Conservation (phyloP, 1,140 invertebrate species). For the Ostrea denselamellosa region DNA sequence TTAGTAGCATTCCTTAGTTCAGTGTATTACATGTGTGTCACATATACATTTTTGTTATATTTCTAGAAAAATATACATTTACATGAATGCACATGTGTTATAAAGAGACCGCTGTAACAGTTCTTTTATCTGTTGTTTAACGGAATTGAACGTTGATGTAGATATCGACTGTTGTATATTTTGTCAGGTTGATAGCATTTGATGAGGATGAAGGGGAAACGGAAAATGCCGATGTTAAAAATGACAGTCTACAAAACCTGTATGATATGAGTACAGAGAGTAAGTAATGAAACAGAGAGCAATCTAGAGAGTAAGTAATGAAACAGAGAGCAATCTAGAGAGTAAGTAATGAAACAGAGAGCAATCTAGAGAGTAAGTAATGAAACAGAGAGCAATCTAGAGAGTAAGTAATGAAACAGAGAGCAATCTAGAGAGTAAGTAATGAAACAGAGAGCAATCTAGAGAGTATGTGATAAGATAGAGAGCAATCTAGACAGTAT, state of each 20-base stretch:
- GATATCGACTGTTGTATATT: background rate
- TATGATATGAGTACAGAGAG: conserved; percentile 53
- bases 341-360: too few relatives aligned
- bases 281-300: conserved; percentile 3
- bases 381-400: background rate
- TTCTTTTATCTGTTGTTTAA: too few relatives aligned
- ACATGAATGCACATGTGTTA: too few relatives aligned
- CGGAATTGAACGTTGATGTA: too few relatives aligned
- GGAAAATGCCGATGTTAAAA: conserved; percentile 53
- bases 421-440: background rate
- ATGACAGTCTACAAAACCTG: conserved; percentile 65
- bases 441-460: background rate
- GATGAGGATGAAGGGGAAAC: conserved; percentile 62
- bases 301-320: background rate
- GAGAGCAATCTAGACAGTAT: too few relatives aligned
- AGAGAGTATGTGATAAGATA: background rate
- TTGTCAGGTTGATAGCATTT: conserved; percentile 60
- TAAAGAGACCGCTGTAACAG: too few relatives aligned
- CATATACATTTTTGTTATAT: too few relatives aligned
- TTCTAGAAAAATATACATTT: too few relatives aligned
- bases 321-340: background rate
- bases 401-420: background rate
- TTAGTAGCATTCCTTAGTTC: too few relatives aligned
- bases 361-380: conserved; percentile 28
- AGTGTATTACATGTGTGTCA: too few relatives aligned